These are phyloP conservation scores for Pogona vitticeps DNA, from an alignment of 2,113 vertebrate genomes.

Conservation along the genomic window DNA sequence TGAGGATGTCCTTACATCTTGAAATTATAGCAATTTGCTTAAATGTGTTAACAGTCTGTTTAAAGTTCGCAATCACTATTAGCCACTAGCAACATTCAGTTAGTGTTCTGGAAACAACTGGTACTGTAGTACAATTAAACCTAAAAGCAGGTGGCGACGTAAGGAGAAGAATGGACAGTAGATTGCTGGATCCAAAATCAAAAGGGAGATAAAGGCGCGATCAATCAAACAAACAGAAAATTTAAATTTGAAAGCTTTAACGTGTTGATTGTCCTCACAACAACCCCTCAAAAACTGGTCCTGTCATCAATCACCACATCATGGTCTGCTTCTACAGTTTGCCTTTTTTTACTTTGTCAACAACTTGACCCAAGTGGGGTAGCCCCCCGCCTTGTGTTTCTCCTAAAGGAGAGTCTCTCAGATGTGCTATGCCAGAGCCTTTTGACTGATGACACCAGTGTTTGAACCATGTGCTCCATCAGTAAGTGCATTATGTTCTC, in stretches of 20 bases:
- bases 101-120: not conserved
- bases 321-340: not conserved
- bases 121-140: not conserved
- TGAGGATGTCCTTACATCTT: not conserved
- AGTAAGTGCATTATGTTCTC: not conserved
- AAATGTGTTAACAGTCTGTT: not conserved
- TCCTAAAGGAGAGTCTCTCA: not conserved
- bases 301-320: not conserved
- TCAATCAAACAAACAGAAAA: not conserved
- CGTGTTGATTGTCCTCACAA: not conserved
- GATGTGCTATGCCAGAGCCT: not conserved
- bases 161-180: not conserved
- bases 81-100: not conserved
- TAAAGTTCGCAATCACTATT: not conserved
- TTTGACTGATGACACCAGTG: not conserved
- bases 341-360: too few species aligned
- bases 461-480: not conserved
- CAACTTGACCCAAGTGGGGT: too few species aligned
- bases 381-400: too few species aligned
- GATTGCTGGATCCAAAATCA: not conserved
- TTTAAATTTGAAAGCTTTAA: not conserved
- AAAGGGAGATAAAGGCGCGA: not conserved
- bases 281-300: not conserved
- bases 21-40: not conserved
- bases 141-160: not conserved